Conservation (phyloP, 2,888 invertebrate genomes). For the Mycalesis mineus region DNA sequence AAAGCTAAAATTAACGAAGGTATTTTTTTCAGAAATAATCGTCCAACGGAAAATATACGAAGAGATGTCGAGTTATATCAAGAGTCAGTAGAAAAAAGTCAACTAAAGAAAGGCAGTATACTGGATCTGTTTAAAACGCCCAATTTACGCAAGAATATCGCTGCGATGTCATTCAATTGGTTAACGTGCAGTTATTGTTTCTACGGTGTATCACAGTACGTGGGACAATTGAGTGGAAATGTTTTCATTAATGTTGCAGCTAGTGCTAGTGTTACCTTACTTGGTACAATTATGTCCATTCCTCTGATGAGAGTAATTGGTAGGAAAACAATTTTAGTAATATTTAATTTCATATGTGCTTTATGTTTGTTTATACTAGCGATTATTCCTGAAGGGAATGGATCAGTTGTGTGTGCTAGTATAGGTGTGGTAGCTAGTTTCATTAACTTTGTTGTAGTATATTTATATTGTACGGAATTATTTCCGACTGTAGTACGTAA, state of each 20-base stretch:
- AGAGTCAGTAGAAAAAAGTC: conserved; percentile 45
- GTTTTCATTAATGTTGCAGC: conserved; percentile 89
- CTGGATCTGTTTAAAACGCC: conserved; percentile 84
- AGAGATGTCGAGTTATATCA: conserved; percentile 57
- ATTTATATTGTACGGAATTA: conserved; percentile 90
- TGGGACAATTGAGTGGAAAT: conserved; percentile 87
- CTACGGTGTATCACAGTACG: conserved; percentile 91
- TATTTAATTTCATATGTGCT: conserved; percentile 80
- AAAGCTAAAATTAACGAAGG: no score
- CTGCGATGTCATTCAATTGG: conserved; percentile 88
- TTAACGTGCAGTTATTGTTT: conserved; percentile 85
- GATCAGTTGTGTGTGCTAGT: conserved; percentile 80
- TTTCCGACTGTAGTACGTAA: conserved; percentile 94
- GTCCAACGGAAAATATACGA: conserved; percentile 65
- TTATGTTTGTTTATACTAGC: conserved; percentile 80
- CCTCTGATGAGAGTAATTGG: conserved; percentile 82
- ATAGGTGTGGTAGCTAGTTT: conserved; percentile 88
- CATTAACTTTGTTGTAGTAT: conserved; percentile 90
- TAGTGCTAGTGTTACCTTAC: conserved; percentile 81
- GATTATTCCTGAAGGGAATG: conserved; percentile 59
- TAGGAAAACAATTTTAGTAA: conserved; percentile 80
- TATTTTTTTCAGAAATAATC: conserved; percentile 63
- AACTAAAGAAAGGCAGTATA: conserved; percentile 73
- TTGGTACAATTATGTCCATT: conserved; percentile 80
- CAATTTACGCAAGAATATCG: conserved; percentile 83